A percentile compares a stretch with the other conserved stretches of the same genome.
phyloP scores from a whole-genome alignment of 2,797 vertebrate genomes.

The Peromyscus nudipes region DNA sequence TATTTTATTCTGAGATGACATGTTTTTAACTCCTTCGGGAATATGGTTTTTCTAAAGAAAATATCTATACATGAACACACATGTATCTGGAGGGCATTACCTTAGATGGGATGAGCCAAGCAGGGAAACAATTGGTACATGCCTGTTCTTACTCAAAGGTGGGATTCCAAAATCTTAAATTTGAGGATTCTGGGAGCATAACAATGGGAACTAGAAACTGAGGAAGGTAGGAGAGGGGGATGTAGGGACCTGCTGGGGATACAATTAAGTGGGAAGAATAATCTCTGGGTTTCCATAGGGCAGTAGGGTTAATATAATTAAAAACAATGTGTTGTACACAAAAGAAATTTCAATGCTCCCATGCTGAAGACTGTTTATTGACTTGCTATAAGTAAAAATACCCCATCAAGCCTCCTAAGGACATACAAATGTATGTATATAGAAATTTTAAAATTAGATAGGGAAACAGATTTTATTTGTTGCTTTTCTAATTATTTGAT shows the following conservation, averaged over 20 bases:
- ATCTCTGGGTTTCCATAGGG: background rate
- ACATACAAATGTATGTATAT: background rate
- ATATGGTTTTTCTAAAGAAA: constrained; percentile 17
- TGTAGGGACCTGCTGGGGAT: background rate
- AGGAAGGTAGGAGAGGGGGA: background rate
- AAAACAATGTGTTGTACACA: background rate
- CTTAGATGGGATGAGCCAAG: background rate
- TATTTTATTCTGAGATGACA: background rate
- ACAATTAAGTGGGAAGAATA: background rate
- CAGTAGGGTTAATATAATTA: background rate
- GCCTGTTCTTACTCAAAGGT: background rate
- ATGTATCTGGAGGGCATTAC: background rate
- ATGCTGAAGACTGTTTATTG: background rate
- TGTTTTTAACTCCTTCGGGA: background rate
- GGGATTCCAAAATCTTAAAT: background rate
- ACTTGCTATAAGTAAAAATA: background rate
- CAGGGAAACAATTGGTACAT: background rate
- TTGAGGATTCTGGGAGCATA: background rate
- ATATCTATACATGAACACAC: constrained; percentile 39
- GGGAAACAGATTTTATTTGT: background rate
- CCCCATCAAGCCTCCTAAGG: background rate
- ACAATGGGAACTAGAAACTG: background rate
- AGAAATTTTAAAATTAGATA: background rate
- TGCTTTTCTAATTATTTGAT: background rate
- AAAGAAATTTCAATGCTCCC: background rate